Percentiles rank a stretch among this genome's conserved stretches.
Conservation (phyloP, 2,797 vertebrate species). For the Monodelphis domestica region DNA sequence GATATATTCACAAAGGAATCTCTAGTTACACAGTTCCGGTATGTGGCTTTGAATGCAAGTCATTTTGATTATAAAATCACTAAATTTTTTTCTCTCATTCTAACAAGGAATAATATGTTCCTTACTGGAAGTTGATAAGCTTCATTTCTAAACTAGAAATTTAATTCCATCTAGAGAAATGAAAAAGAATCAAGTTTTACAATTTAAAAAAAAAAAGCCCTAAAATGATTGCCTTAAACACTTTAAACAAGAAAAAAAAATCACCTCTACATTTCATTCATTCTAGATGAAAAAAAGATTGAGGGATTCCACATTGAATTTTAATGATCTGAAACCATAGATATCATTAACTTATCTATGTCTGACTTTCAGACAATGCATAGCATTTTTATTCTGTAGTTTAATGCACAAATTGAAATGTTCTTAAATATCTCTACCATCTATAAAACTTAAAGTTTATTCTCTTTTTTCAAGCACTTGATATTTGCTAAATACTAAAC, state of each 20-base stretch:
- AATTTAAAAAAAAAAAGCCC: not conserved
- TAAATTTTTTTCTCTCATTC: not conserved
- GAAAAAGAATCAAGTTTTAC: not conserved
- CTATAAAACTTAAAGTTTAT: not conserved
- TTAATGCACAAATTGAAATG: not conserved
- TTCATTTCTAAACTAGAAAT: not conserved
- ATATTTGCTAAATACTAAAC: not conserved
- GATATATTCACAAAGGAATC: not conserved
- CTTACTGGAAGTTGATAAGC: not conserved
- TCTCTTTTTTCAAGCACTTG: not conserved
- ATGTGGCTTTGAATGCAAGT: not conserved
- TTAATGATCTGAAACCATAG: not conserved
- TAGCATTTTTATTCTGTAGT: not conserved
- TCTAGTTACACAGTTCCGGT: not conserved
- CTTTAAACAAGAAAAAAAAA: not conserved
- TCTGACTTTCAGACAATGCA: not conserved
- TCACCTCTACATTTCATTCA: not conserved
- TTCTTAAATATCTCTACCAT: not conserved
- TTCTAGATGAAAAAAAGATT: not conserved
- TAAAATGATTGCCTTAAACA: not conserved
- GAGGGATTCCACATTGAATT: not conserved
- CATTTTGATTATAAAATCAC: not conserved
- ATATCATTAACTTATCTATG: not conserved
- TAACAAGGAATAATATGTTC: not conserved
- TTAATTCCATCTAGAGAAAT: not conserved